Evolutionary conservation across 2,113 vertebrate species (phyloP).

Genomic region (Dipodomys spectabilis): DNA sequence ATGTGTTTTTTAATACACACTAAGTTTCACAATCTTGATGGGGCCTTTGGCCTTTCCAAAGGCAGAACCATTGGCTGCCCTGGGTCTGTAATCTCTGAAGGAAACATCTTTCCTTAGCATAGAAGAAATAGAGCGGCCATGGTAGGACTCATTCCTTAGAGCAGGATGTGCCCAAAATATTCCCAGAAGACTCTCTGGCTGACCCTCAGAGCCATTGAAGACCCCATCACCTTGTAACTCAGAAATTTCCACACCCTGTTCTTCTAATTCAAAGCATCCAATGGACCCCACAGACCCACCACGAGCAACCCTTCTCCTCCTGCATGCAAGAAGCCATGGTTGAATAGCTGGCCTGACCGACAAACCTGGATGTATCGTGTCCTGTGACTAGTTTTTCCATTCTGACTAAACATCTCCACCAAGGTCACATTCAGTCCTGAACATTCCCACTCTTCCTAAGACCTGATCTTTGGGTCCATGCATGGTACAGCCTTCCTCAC

Average conservation of each 20-base stretch:
- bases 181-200: not conserved
- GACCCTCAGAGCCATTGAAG: too few species aligned
- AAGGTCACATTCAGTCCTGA: not conserved
- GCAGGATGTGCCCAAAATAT: not conserved
- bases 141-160: too few species aligned
- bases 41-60: not conserved
- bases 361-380: not conserved
- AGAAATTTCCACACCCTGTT: fast-evolving
- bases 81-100: too few species aligned
- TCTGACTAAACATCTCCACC: not conserved
- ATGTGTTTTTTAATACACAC: fast-evolving
- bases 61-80: fast-evolving
- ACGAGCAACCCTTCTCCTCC: not conserved
- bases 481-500: too few species aligned
- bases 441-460: not conserved
- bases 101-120: not conserved
- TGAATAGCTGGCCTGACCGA: not conserved
- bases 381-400: not conserved
- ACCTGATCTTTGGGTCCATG: not conserved
- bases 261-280: not conserved
- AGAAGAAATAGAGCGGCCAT: not conserved
- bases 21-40: not conserved
- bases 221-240: not conserved
- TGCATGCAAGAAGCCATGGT: fast-evolving
- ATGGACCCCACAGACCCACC: fast-evolving